These are phyloP conservation scores for Lepidochitona cinerea DNA, from an alignment of 2,888 invertebrate genomes.

Conservation along the genomic window DNA sequence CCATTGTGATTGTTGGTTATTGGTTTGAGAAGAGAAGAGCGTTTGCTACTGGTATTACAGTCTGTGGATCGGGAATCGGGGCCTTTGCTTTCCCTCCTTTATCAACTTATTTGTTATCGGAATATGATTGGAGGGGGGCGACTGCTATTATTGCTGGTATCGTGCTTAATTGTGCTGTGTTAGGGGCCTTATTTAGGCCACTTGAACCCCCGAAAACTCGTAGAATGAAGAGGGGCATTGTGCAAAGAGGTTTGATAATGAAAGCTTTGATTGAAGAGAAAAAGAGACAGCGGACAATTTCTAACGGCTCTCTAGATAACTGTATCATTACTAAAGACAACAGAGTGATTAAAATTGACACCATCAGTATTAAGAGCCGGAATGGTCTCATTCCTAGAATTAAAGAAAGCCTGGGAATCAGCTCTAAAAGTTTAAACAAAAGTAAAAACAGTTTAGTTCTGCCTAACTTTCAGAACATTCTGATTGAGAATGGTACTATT, in stretches of 20 bases:
- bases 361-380: conserved; percentile 47
- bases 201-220: conserved; percentile 73
- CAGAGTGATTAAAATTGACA: conserved; percentile 59
- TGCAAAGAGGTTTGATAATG: conserved; percentile 64
- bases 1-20: conserved; percentile 94
- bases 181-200: conserved; percentile 88
- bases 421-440: conserved; percentile 53
- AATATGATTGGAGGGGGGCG: conserved; percentile 79
- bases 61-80: conserved; percentile 96
- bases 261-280: conserved; percentile 68
- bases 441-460: conserved; percentile 53
- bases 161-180: conserved; percentile 82
- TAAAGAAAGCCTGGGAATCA: conserved; percentile 56
- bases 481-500: not conserved
- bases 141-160: conserved; percentile 86
- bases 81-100: conserved; percentile 88
- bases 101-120: conserved; percentile 40
- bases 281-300: conserved; percentile 66
- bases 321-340: conserved; percentile 69
- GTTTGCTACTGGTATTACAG: conserved; percentile 93
- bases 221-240: conserved; percentile 48
- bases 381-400: conserved; percentile 50
- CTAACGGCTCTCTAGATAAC: conserved; percentile 68
- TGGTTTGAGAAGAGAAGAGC: conserved; percentile 98
- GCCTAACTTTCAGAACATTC: conserved; percentile 31